phyloP scores from a whole-genome alignment of 23 tunicate species.

The Pegea sp. region DNA sequence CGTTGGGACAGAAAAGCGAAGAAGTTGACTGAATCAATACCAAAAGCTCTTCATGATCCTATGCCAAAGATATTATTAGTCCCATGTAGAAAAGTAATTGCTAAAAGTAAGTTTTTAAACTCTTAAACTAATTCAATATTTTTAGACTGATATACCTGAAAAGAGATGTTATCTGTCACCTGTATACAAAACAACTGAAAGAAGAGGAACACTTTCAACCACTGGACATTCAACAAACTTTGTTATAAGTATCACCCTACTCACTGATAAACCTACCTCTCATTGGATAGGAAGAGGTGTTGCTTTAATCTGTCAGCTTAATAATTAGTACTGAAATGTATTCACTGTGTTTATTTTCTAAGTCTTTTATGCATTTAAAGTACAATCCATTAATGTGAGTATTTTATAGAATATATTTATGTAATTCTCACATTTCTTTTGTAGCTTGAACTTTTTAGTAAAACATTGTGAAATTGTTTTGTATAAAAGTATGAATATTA shows the following conservation, averaged over 20 bases:
- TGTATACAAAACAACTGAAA: conserved; percentile 83
- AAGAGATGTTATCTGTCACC: conserved; percentile 50
- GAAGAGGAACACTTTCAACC: conserved; percentile 78
- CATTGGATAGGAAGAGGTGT: conserved; percentile 98
- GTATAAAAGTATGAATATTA: too few relatives aligned
- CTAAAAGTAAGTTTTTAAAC: too few relatives aligned
- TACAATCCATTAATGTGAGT: too few relatives aligned
- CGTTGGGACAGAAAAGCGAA: conserved; percentile 82
- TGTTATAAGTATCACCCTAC: conserved; percentile 63
- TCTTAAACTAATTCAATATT: too few relatives aligned
- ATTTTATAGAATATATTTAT: too few relatives aligned
- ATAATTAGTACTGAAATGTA: too few relatives aligned
- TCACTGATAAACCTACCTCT: conserved; percentile 55
- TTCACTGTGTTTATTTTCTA: too few relatives aligned
- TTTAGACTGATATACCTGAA: conserved; percentile 50
- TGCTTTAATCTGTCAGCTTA: conserved; percentile 69
- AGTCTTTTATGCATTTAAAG: too few relatives aligned
- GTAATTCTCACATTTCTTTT: too few relatives aligned
- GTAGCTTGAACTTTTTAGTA: too few relatives aligned
- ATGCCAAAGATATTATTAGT: conserved; percentile 87
- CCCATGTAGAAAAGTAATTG: conserved; percentile 49
- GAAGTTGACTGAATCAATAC: conserved; percentile 61
- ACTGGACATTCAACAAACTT: conserved; percentile 95
- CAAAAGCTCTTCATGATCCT: conserved; percentile 55
- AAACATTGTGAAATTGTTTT: too few relatives aligned